A percentile compares a stretch with the other conserved stretches of the same genome.
These are phyloP conservation scores for Pangasius larnaudii DNA, from an alignment of 2,797 vertebrate genomes.

Conservation along the genomic window DNA sequence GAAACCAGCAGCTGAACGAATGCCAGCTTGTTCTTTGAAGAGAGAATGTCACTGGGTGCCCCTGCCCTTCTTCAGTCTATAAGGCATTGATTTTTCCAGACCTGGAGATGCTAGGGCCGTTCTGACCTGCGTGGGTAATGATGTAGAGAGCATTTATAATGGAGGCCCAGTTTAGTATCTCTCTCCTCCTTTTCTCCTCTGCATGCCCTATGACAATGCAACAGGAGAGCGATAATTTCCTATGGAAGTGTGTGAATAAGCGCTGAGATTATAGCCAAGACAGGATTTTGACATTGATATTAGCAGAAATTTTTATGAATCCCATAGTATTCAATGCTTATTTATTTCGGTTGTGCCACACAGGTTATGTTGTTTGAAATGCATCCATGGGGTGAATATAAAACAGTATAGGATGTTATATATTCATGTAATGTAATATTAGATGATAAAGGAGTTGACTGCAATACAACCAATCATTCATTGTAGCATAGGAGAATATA, in stretches of 20 bases:
- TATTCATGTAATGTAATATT: not conserved
- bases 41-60: not conserved
- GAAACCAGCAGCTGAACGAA: not conserved
- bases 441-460: not conserved
- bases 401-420: not conserved
- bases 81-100: constrained; percentile 24
- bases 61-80: constrained; percentile 15
- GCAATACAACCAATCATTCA: not conserved
- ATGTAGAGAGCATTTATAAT: constrained; percentile 16
- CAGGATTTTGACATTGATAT: not conserved
- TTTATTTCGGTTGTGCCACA: not conserved
- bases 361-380: not conserved
- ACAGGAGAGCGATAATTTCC: not conserved
- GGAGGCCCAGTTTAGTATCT: constrained; percentile 13
- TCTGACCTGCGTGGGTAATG: constrained; percentile 2
- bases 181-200: not conserved
- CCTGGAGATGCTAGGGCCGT: not conserved
- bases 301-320: not conserved
- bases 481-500: not conserved
- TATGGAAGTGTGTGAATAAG: not conserved
- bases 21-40: not conserved
- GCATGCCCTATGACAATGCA: not conserved
- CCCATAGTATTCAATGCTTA: not conserved
- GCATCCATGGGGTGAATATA: not conserved
- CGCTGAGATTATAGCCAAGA: not conserved